phyloP scores from a whole-genome alignment of 2,888 invertebrate species.

The Argyresthia goedartella region DNA sequence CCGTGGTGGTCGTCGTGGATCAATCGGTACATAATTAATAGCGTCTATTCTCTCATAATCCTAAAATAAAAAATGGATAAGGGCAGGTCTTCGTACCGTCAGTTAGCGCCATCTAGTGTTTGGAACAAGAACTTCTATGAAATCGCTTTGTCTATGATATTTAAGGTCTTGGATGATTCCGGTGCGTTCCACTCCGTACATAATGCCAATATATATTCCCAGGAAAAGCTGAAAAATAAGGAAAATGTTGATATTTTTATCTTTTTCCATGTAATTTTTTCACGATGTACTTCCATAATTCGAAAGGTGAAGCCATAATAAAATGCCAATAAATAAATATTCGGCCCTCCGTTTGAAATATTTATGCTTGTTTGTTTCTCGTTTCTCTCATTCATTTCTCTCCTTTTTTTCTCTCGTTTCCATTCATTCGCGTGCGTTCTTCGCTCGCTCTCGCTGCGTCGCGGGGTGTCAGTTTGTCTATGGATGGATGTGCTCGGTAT shows the following conservation, averaged over 20 bases:
- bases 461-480: conserved; percentile 43
- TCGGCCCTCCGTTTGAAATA: not conserved
- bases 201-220: not conserved
- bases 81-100: too few species aligned
- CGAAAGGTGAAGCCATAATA: too few species aligned
- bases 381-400: not conserved
- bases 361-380: not conserved
- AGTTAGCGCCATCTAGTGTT: not conserved
- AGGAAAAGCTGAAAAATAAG: not conserved
- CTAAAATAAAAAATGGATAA: too few species aligned
- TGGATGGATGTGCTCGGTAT: conserved; percentile 54
- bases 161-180: not conserved
- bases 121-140: not conserved
- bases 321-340: too few species aligned
- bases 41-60: too few species aligned
- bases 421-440: conserved; percentile 8
- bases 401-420: not conserved
- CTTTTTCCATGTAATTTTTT: not conserved
- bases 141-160: not conserved
- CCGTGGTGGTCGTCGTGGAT: too few species aligned
- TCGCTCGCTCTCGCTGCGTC: conserved; percentile 37
- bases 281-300: not conserved
- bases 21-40: too few species aligned
- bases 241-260: not conserved
- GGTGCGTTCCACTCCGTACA: not conserved